Base-by-base conservation (phyloP, 1,140 invertebrate species). In the Megalonaias nervosa region DNA sequence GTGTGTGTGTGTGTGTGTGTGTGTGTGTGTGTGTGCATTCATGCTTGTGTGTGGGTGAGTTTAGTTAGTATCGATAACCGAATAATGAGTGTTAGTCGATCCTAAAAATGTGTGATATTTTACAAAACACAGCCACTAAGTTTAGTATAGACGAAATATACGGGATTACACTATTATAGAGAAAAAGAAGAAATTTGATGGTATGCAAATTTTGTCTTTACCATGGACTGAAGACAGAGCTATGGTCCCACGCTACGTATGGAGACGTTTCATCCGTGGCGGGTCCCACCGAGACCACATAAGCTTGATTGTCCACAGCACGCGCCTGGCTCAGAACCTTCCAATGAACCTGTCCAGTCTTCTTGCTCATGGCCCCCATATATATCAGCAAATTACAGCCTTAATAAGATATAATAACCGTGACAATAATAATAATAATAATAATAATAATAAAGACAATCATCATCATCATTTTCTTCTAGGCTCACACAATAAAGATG, bases 191-290 rank as follows among this genome's bases (percentile, higher is more conserved):
- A 60, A 14, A 48, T 38, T 5, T 15, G 26, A 26, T 26, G 56
- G 1, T 19, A 23, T 23, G 1, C n/a, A 19, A 67, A 19, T 14
- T 21, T 56, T 1, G 19, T 23, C 71, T 62, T 9, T 61, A 78
- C 76, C 76, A 78, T 57, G 76, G 76, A 60, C 73, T 59, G 6
- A 71, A 70, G 11, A 78, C 76, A 15, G 55, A 70, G 23, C 76
- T 78, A 55, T 78, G 76, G 17, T 71, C 76, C 55, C 73, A 78
- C n/a, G 76, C 73, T 16, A 78, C 76, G 58, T 78, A 78, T 6
- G 76, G 76, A 9, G 76, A 21, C 3, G 72, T 66, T 9, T 72
- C 13, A 38, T 78, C 68, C 19, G 70, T 61, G 31, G 76, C 76
- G 1, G 76, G 71, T 23, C 76, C 65, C 16, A 78, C 76, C 26